Percentiles rank a stretch among this genome's conserved stretches.
phyloP scores from a whole-genome alignment of 2,113 vertebrate genomes.

The Harpagus bidentatus region DNA sequence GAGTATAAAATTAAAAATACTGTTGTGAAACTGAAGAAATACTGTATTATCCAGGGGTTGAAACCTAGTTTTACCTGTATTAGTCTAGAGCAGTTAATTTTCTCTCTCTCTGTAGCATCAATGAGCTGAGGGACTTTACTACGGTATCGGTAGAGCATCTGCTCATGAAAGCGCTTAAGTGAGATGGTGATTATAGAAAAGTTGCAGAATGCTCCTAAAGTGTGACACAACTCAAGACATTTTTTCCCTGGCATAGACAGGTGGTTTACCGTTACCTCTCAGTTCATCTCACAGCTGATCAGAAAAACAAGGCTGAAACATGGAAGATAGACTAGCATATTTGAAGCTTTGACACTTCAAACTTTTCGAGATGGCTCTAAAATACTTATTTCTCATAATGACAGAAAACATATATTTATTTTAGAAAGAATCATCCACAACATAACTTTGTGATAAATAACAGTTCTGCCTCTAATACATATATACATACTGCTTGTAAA shows the following conservation, averaged over 20 bases:
- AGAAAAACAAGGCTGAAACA: slow-evolving; percentile 43
- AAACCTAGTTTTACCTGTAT: slow-evolving; percentile 56
- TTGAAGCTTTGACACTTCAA: slow-evolving; percentile 24
- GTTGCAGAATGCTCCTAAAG: background rate
- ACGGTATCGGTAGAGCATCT: background rate
- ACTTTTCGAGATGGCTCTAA: slow-evolving; percentile 14
- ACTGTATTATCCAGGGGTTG: slow-evolving; percentile 70
- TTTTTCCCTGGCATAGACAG: background rate
- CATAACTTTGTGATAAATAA: slow-evolving; percentile 66
- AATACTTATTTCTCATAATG: slow-evolving; percentile 4
- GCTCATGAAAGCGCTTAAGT: background rate
- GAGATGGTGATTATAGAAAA: background rate
- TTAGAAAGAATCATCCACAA: slow-evolving; percentile 57
- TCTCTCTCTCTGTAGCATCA: slow-evolving; percentile 30
- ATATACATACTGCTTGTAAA: slow-evolving; percentile 65
- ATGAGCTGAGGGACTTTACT: background rate
- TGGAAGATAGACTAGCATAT: background rate
- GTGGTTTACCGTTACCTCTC: background rate
- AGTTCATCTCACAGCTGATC: slow-evolving; percentile 16
- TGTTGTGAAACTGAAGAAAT: slow-evolving; percentile 58
- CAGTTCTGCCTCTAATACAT: slow-evolving; percentile 73
- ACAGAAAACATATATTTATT: slow-evolving; percentile 49
- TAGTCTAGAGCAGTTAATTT: background rate
- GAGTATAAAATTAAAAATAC: slow-evolving; percentile 71
- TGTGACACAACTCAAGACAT: background rate